Conservation (phyloP, 1,140 invertebrate species). For the Phthorimaea operculella region DNA sequence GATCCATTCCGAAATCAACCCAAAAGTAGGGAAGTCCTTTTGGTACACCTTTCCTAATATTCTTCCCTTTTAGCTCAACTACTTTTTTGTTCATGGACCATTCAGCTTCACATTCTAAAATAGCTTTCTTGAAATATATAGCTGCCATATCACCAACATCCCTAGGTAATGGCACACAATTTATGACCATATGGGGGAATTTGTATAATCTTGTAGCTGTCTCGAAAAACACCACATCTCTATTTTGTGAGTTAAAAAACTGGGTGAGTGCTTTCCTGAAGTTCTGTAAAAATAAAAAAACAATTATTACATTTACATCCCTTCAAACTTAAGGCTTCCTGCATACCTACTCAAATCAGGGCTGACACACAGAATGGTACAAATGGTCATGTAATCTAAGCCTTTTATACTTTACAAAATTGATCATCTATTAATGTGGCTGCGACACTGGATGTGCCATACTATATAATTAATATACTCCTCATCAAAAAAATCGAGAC, state of each 20-base stretch:
- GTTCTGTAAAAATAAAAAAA: conserved; percentile 65
- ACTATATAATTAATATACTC: no score
- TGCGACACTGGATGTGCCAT: no score
- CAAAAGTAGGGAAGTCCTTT: conserved; percentile 95
- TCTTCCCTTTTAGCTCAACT: conserved; percentile 81
- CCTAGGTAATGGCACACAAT: conserved; percentile 88
- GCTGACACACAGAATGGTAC: no score
- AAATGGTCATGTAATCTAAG: no score
- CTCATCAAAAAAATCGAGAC: no score
- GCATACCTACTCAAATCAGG: no score
- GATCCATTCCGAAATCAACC: conserved; percentile 90
- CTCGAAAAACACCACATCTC: conserved; percentile 94
- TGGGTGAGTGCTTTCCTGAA: conserved; percentile 80
- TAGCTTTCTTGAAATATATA: conserved; percentile 98
- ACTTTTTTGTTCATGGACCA: conserved; percentile 97
- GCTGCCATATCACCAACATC: conserved; percentile 87
- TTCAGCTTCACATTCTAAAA: conserved; percentile 93
- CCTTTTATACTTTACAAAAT: no score
- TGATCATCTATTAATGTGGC: no score
- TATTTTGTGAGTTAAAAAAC: conserved; percentile 79
- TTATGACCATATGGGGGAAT: conserved; percentile 87
- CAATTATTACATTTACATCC: no score
- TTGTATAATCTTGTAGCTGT: conserved; percentile 78
- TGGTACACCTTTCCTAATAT: conserved; percentile 85
- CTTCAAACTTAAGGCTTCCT: no score